Conservation (phyloP, 2,113 vertebrate genomes). For the Piprites chloris region DNA sequence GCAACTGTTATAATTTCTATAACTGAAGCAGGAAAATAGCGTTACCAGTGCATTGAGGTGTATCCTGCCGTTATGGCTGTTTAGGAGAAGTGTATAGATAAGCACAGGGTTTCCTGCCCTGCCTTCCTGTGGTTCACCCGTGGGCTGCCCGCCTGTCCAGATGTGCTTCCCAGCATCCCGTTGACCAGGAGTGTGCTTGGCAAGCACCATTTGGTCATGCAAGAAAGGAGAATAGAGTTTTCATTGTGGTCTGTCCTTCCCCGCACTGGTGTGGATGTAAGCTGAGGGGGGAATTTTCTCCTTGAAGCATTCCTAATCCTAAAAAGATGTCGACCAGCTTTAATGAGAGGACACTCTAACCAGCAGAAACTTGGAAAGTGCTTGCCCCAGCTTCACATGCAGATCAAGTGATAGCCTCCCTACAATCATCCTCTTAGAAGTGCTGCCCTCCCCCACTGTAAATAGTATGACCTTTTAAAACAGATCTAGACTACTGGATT, state of each 20-base stretch:
- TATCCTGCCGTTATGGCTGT: not conserved
- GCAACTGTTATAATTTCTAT: not conserved
- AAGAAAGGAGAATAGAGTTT: not conserved
- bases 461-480: not conserved
- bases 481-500: not conserved
- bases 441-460: not conserved
- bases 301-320: not conserved
- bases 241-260: not conserved
- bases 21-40: not conserved
- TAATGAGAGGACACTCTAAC: not conserved
- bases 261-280: not conserved
- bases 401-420: not conserved
- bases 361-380: not conserved
- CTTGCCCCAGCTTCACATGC: not conserved
- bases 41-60: not conserved
- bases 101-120: not conserved
- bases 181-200: no score
- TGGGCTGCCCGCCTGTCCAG: not conserved
- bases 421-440: not conserved
- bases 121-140: accelerated
- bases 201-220: not conserved
- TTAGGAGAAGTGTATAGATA: not conserved
- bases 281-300: not conserved
- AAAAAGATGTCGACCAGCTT: not conserved
- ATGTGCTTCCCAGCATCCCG: not conserved